A percentile compares a stretch with the other conserved stretches of the same genome.
Evolutionary conservation across 2,888 invertebrate species (phyloP).

Genomic region (Scaptomyza caliginosa): DNA sequence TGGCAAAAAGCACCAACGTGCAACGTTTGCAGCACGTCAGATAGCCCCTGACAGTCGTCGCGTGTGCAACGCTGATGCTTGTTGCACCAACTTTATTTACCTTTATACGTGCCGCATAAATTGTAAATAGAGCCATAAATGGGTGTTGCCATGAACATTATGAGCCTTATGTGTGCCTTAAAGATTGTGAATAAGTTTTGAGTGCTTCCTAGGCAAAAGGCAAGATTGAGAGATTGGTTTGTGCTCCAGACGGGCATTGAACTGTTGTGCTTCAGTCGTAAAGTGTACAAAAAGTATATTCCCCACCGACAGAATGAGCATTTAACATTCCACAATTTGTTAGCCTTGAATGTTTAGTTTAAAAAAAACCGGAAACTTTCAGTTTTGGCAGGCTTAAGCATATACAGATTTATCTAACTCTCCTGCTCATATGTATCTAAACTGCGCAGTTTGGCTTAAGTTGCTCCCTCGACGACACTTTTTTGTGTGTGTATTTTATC

Average conservation of each 20-base stretch:
- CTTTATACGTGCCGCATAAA: conserved; percentile 53
- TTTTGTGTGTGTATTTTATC: conserved; percentile 56
- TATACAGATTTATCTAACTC: conserved; percentile 6
- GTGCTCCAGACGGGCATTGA: conserved; percentile 40
- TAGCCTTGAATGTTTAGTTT: conserved; percentile 1
- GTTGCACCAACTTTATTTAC: conserved; percentile 1
- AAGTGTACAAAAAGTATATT: conserved; percentile 7
- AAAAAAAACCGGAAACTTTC: conserved; percentile 20
- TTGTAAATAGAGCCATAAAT: conserved; percentile 67
- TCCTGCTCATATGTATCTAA: conserved; percentile 33
- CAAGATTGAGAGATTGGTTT: conserved; percentile 23
- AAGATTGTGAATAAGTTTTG: conserved; percentile 31
- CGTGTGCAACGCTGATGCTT: not conserved
- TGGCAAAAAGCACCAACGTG: conserved; percentile 54
- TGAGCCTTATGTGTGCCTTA: conserved; percentile 23
- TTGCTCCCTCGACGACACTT: conserved; percentile 75
- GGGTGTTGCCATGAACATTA: conserved; percentile 35
- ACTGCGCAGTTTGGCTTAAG: conserved; percentile 55
- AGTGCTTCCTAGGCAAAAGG: conserved; percentile 6
- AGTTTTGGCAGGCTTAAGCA: conserved; percentile 8
- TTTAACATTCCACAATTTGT: not conserved
- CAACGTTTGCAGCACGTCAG: conserved; percentile 2
- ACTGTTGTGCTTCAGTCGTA: conserved; percentile 18
- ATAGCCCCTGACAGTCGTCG: conserved; percentile 4
- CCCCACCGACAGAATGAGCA: not conserved